Percentiles rank a stretch among this genome's conserved stretches.
Conservation (phyloP, 2,113 vertebrate species). For the Uropsilus gracilis region DNA sequence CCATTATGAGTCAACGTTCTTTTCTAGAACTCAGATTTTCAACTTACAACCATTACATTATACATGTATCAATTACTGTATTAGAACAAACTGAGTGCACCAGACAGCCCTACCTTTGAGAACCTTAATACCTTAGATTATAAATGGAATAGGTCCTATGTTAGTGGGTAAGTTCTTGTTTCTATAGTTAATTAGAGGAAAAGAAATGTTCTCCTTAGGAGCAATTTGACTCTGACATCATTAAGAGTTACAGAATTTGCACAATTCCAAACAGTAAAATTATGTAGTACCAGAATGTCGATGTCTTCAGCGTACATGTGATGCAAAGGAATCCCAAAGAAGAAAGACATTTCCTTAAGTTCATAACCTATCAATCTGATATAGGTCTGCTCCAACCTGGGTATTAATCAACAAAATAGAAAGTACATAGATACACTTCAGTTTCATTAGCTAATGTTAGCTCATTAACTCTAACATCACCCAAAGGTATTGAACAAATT, state of each 20-base stretch:
- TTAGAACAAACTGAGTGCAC: neutral
- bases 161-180: neutral
- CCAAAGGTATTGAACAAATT: neutral
- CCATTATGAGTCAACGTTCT: neutral
- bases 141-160: neutral
- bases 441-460: neutral
- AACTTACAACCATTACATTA: neutral
- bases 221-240: neutral
- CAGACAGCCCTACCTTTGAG: neutral
- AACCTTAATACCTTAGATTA: neutral
- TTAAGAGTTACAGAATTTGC: neutral
- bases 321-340: constrained; percentile 30
- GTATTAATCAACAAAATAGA: neutral
- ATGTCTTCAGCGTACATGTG: neutral
- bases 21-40: neutral
- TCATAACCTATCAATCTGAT: neutral
- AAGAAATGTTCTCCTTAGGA: neutral
- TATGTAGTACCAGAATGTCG: neutral
- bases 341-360: neutral
- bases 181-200: neutral
- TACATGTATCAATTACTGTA: neutral
- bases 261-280: neutral
- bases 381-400: neutral
- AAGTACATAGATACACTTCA: neutral
- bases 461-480: neutral